Evolutionary conservation across 2,113 vertebrate species (phyloP), one percentile per base, ranked within the genome.

Genomic region (Gulo gulo): DNA sequence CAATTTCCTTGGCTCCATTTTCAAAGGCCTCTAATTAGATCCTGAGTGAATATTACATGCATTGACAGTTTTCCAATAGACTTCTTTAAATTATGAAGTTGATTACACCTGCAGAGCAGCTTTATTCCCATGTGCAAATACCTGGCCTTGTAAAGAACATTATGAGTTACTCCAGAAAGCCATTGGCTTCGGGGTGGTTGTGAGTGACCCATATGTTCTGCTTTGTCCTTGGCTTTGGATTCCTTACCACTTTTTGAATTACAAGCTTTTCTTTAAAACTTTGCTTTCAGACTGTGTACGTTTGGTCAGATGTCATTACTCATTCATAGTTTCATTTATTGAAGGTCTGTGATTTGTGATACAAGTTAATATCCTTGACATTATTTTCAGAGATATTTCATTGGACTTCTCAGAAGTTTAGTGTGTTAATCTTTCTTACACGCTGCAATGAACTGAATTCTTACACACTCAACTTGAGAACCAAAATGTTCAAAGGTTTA

Each of bases 1-100:
- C n/a, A 65, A 21, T 91, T 96, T 94, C 16, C 52, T 95, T 88
- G 67, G 12, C 78, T 92, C 20, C 2, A 52, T 92, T 97, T 97
- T 61, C 18, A 82, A 94, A 93, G 36, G 45, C 73, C 45, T 76
- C 31, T 84, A 65, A 95, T 95, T 94, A 81, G 52, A 88, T 61
- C 7, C 59, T 76, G 39, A 94, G 36, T 87, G 36, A 83, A 50
- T 95, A 78, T 71, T 94, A 73, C 12, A 34, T 88, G 63, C 36
- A 92, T 45, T 88, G 78, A 96, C n/a, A 79, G 57, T 82, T 97
- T 91, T 85, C 65, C 47, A 73, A 20, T 71, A 76, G 57, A 24
- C 83, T 79, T 93, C 50, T 76, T 91, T 81, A 82, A 86, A 61
- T 91, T 88, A 42, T 76, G 73, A 61, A 92, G 13, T 31, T 50